Conservation (phyloP, 2,797 vertebrate genomes). For the Hephaestus fuliginosus region DNA sequence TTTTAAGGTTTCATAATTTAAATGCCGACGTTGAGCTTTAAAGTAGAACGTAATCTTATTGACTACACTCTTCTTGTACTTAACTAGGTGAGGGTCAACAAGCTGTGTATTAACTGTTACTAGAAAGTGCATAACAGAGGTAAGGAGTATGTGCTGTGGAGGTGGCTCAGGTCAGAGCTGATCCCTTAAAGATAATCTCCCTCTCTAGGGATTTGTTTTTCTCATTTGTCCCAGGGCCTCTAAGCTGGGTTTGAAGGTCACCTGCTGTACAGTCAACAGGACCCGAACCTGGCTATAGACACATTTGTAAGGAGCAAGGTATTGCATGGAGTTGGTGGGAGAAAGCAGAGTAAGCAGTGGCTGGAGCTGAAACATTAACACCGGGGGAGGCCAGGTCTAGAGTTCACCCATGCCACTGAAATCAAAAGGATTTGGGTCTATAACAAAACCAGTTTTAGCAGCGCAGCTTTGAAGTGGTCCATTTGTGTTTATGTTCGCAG, state of each 20-base stretch:
- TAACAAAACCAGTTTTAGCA: slow-evolving; percentile 74
- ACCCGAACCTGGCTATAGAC: slow-evolving; percentile 51
- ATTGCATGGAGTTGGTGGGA: slow-evolving; percentile 36
- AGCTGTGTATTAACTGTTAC: slow-evolving; percentile 50
- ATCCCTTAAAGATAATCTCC: slow-evolving; percentile 87
- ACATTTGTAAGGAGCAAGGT: slow-evolving; percentile 50
- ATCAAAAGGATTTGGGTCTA: slow-evolving; percentile 72
- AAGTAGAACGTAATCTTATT: slow-evolving; percentile 24
- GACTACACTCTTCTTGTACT: slow-evolving; percentile 20
- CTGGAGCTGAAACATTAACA: slow-evolving; percentile 57
- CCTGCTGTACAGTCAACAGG: slow-evolving; percentile 61
- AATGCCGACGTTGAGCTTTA: slow-evolving; percentile 37
- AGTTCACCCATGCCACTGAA: slow-evolving; percentile 78
- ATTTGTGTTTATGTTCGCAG: slow-evolving; percentile 73
- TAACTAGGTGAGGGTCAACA: slow-evolving; percentile 42
- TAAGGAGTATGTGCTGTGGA: slow-evolving; percentile 65
- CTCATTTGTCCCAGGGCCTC: slow-evolving; percentile 81
- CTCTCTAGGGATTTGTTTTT: slow-evolving; percentile 85
- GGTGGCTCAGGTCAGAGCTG: slow-evolving; percentile 77
- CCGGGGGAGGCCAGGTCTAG: slow-evolving; percentile 57
- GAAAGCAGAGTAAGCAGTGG: slow-evolving; percentile 56
- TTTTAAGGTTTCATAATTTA: slow-evolving; percentile 41
- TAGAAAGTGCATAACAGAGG: slow-evolving; percentile 66
- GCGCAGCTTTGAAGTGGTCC: slow-evolving; percentile 75
- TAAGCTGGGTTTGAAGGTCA: slow-evolving; percentile 86